Percentiles rank a stretch among this genome's conserved stretches.
These are phyloP conservation scores for Pampus argenteus DNA, from an alignment of 2,797 vertebrate species.

Conservation along the genomic window DNA sequence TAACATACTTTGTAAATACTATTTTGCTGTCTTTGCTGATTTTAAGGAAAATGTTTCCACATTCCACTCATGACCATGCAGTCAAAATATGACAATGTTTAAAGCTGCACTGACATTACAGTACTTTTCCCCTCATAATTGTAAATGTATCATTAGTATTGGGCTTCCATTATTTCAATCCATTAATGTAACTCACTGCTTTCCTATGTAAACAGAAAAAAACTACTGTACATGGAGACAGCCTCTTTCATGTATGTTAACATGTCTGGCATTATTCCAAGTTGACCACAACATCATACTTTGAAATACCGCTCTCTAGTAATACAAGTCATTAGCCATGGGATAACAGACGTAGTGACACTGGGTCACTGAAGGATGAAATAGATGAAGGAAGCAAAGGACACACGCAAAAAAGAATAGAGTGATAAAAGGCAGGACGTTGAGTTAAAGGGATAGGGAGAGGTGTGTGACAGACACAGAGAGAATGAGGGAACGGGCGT, in stretches of 20 bases:
- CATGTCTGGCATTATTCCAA: slow-evolving; percentile 36
- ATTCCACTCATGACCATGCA: neutral
- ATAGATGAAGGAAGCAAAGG: slow-evolving; percentile 60
- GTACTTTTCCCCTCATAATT: neutral
- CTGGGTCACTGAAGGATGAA: slow-evolving; percentile 49
- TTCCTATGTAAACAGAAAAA: slow-evolving; percentile 1
- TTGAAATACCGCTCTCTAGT: slow-evolving; percentile 25
- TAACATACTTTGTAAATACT: neutral
- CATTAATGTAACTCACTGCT: neutral
- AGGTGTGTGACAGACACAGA: slow-evolving; percentile 76
- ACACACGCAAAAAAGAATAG: slow-evolving; percentile 58
- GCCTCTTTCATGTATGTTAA: slow-evolving; percentile 27
- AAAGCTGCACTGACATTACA: neutral
- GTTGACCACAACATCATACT: slow-evolving; percentile 45
- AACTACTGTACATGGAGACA: neutral
- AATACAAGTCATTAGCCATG: slow-evolving; percentile 52
- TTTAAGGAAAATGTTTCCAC: neutral
- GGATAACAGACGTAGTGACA: slow-evolving; percentile 51
- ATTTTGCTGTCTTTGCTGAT: neutral
- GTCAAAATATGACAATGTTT: neutral
- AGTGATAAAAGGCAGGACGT: slow-evolving; percentile 65
- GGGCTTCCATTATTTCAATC: neutral
- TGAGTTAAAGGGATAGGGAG: slow-evolving; percentile 75
- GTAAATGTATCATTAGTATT: neutral
- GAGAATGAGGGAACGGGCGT: slow-evolving; percentile 66